Conservation (phyloP, 2,797 vertebrate genomes). For the Micromesistius poutassou region DNA sequence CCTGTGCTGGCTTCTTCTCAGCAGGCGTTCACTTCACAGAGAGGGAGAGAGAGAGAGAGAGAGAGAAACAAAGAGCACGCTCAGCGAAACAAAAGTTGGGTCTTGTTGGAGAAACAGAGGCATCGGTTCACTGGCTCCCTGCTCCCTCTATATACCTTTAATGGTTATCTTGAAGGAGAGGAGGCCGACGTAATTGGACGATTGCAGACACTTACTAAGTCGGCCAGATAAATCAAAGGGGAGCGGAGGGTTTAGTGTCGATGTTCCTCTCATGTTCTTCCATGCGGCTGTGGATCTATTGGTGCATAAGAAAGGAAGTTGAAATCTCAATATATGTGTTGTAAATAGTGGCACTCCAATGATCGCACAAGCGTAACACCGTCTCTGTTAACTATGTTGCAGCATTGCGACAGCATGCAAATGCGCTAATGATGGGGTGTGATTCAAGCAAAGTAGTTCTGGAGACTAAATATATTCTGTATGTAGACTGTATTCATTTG, state of each 20-base stretch:
- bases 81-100: not conserved
- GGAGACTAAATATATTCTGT: not conserved
- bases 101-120: not conserved
- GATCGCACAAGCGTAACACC: not conserved
- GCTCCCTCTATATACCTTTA: not conserved
- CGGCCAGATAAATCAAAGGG: not conserved
- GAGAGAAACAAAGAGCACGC: not conserved
- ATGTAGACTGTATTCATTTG: no score
- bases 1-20: not conserved
- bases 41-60: not conserved
- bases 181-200: not conserved
- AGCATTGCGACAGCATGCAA: not conserved
- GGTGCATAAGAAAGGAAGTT: not conserved
- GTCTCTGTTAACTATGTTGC: not conserved
- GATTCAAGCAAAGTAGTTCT: not conserved
- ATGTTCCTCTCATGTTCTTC: not conserved
- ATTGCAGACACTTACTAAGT: not conserved
- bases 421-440: not conserved
- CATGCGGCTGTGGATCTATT: not conserved
- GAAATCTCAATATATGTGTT: not conserved
- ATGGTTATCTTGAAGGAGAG: not conserved
- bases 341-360: no score
- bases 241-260: not conserved
- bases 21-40: not conserved
- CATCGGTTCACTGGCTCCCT: not conserved